Base-by-base conservation (phyloP, 64 coral and sea anemone genomes). In the Montipora sp. region DNA sequence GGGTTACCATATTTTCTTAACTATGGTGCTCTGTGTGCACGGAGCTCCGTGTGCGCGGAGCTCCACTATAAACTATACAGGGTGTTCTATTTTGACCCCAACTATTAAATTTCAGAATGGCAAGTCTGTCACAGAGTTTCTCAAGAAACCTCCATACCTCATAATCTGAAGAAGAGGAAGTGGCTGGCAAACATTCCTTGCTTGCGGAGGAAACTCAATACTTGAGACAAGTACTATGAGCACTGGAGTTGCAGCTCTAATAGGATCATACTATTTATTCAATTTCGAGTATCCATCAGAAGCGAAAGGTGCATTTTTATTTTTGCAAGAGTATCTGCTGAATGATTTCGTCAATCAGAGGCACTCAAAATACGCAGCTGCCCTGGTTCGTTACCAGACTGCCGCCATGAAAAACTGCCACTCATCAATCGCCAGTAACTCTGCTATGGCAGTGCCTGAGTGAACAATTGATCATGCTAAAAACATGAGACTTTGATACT, bases 231-330 rank as follows among this genome's bases (percentile, higher is more conserved):
- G 8, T 14, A 82, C 8, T 5, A 63, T 82, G 55, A 82, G 79
- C 14, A 63, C 2, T 63, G 79, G 79, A 14, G 57, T 82, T 61
- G 57, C 57, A 16, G 53, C 79, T 45, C 14, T 82, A 82, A 36
- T 82, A 5, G 79, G 55, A 43, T 9, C 57, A 9, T 82, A 82
- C 14, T 82, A 43, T 43, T 11, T 82, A 15, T 82, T 82, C 10
- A 43, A 82, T 4, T 82, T 82, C 5, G 55, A 63, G 1, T 82
- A 61, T 82, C 79, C 7, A 4, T 0, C 13, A 0, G 55, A 82
- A 36, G 79, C 79, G 1, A 82, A 82, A 82, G 21, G 79, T 14
- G 79, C 79, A 43, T 82, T 8, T 63, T 82, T 82, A 15, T 82
- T 82, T 18, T 43, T 82, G 0, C 79, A 82, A 60, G 79, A 82